Evolutionary conservation across 2,113 vertebrate genomes (phyloP).

Genomic region (Erinaceus europaeus): DNA sequence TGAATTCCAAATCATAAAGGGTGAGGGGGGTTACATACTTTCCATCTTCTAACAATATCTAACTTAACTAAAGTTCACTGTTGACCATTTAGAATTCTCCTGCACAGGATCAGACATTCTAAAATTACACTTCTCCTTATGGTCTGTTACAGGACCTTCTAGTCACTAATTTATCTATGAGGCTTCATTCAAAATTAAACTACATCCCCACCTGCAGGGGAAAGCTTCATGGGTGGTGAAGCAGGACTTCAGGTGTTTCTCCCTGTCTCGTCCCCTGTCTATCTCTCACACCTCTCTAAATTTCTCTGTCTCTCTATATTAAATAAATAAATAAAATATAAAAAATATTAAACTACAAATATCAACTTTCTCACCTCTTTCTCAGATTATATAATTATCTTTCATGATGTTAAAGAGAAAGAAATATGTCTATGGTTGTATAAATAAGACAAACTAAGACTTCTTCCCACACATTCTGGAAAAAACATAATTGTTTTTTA

Average conservation of each 20-base stretch:
- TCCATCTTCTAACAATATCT: neutral
- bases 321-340: too few relatives aligned
- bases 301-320: too few relatives aligned
- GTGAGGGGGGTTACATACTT: neutral
- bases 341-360: too few relatives aligned
- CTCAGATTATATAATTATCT: neutral
- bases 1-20: neutral
- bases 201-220: too few relatives aligned
- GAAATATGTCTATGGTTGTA: too few relatives aligned
- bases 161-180: neutral
- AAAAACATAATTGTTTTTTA: neutral
- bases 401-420: neutral
- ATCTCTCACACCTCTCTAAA: too few relatives aligned
- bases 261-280: too few relatives aligned
- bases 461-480: neutral
- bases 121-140: neutral
- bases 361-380: neutral
- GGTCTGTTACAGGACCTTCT: neutral
- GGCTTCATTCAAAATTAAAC: neutral
- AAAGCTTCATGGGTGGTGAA: too few relatives aligned
- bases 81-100: neutral
- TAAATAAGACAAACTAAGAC: neutral
- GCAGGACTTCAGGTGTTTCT: too few relatives aligned
- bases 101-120: neutral
- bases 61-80: neutral